Conservation (phyloP, 1,140 invertebrate species). For the Akabosia matsudoensis region DNA sequence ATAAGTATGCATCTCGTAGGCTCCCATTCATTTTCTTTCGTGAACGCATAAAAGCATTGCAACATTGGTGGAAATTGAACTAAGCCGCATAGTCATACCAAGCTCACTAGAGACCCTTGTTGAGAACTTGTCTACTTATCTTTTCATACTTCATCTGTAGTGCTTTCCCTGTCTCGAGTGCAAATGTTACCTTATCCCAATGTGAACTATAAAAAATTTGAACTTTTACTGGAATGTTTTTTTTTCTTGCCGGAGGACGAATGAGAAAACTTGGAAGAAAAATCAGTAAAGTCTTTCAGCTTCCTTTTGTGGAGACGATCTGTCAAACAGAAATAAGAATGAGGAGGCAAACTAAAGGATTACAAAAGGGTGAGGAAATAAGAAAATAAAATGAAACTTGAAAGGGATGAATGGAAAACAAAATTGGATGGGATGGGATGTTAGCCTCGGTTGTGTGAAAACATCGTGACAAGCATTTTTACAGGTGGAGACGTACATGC, state of each 20-base stretch:
- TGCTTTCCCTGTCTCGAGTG: too few species aligned
- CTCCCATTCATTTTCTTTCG: too few species aligned
- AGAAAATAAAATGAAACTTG: constrained; percentile 29
- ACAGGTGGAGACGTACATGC: background rate
- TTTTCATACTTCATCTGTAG: too few species aligned
- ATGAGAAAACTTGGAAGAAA: background rate
- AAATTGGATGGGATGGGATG: constrained; percentile 28
- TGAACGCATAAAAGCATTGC: too few species aligned
- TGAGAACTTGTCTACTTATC: too few species aligned
- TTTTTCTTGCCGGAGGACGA: background rate
- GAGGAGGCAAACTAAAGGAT: background rate
- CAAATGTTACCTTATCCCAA: too few species aligned
- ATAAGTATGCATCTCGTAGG: too few species aligned
- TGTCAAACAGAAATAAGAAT: constrained; percentile 19
- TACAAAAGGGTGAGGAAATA: constrained; percentile 2
- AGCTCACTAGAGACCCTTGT: too few species aligned
- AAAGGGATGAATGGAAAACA: constrained; percentile 31
- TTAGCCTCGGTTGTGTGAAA: background rate
- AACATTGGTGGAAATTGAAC: too few species aligned
- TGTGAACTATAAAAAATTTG: too few species aligned
- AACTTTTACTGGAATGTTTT: background rate
- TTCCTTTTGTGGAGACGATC: constrained; percentile 5
- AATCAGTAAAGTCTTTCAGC: background rate
- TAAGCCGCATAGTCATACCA: too few species aligned
- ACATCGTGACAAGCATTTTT: background rate